Percentiles rank a stretch among this genome's conserved stretches.
Conservation (phyloP, 1,140 invertebrate species). For the Sminthurinus signatus region DNA sequence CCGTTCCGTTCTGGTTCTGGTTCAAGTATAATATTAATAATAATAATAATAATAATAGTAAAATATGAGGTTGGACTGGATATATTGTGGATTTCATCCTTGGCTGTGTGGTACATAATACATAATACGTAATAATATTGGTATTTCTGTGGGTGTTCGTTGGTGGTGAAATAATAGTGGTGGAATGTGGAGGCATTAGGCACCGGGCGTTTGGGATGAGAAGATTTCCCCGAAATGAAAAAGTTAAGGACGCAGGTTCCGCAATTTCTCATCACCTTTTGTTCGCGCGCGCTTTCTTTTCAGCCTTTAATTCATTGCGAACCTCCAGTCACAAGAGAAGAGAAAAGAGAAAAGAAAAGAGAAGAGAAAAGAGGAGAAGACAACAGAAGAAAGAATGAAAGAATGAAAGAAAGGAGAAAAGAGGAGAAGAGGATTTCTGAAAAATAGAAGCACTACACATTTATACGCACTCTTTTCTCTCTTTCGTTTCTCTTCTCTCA, state of each 20-base stretch:
- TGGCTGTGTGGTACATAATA: too few species aligned
- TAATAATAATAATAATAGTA: too few species aligned
- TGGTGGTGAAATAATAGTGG: too few species aligned
- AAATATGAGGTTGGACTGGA: too few species aligned
- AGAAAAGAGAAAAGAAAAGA: neutral
- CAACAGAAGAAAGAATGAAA: too few species aligned
- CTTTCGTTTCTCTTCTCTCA: too few species aligned
- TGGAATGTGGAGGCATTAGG: neutral
- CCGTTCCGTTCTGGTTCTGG: too few species aligned
- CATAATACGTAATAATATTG: too few species aligned
- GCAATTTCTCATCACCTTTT: slow-evolving; percentile 19
- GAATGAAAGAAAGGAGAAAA: slow-evolving; percentile 12
- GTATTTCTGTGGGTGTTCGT: too few species aligned
- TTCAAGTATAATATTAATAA: too few species aligned
- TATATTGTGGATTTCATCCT: too few species aligned
- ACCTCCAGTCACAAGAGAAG: neutral
- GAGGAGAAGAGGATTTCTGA: neutral
- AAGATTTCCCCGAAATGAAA: slow-evolving; percentile 12
- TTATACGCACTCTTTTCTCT: too few species aligned
- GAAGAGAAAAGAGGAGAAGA: neutral
- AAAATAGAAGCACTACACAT: neutral
- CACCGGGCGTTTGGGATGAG: neutral
- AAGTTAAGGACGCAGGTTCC: slow-evolving; percentile 14
- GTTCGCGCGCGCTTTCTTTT: slow-evolving; percentile 17
- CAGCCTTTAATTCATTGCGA: slow-evolving; percentile 15